Evolutionary conservation across 2,888 invertebrate species (phyloP), one percentile per base, ranked within the genome.

Genomic region (Apomyelois bistriatella): DNA sequence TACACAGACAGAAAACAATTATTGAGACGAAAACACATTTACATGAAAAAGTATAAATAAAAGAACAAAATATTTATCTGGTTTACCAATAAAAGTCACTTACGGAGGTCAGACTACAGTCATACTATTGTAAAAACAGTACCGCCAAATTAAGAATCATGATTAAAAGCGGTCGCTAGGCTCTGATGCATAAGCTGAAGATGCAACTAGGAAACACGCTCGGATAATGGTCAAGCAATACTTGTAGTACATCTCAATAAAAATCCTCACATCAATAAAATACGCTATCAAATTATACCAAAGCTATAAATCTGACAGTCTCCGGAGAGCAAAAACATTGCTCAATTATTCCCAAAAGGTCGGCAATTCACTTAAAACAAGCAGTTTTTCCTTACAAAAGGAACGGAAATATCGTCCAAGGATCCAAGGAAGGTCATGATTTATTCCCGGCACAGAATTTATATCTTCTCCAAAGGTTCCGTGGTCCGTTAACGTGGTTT

Each of bases 351-450:
- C 74, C 65, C 69, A 54, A 62, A 66, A 69, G 75, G 66, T 68
- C 68, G 59, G 72, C 78, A 76, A 82, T 82, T 82, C 79, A 79
- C 74, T 83, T 79, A 76, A 78, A 77, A 76, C 69, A 67, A 68
- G 64, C 66, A 67, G 60, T 68, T 69, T 56, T 53, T 56, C 49
- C 52, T 54, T 52, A 53, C 53, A 58, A 58, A 55, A 50, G 54
- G 38, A 37, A 22, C 42, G 47, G 54, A 52, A 32, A 58, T 55
- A 56, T 54, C 56, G 56, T 54, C 58, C 53, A 54, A 32, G 10
- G 32, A 28, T 43, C 46, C 46, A 51, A 49, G 55, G 55, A 52
- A 53, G 42, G 56, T 54, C 54, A 58, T 58, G 58, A 58, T 58
- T 58, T 58, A 58, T 58, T 54, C 54, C 37, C 47, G 43, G 22